phyloP scores from a whole-genome alignment of 1,140 invertebrate genomes.

The Drosophila takahashii region DNA sequence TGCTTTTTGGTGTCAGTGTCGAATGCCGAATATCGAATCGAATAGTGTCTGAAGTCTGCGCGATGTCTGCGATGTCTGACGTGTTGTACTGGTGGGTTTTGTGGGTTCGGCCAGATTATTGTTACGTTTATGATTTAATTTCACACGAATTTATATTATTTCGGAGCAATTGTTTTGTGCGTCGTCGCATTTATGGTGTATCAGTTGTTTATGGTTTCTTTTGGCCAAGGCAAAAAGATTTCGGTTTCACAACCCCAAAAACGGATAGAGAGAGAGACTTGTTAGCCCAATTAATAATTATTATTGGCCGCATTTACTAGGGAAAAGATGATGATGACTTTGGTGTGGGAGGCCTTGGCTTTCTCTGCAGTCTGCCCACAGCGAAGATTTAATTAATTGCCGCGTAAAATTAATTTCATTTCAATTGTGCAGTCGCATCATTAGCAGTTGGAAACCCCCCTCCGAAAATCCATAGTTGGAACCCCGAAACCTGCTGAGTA shows the following conservation, averaged over 20 bases:
- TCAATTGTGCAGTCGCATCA: slow-evolving; percentile 77
- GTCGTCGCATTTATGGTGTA: slow-evolving; percentile 67
- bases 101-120: slow-evolving; percentile 64
- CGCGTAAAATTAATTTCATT: slow-evolving; percentile 78
- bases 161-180: slow-evolving; percentile 73
- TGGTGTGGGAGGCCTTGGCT: slow-evolving; percentile 68
- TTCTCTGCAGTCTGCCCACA: slow-evolving; percentile 66
- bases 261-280: slow-evolving; percentile 28
- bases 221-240: slow-evolving; percentile 32
- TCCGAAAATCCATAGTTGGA: not conserved
- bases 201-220: slow-evolving; percentile 51
- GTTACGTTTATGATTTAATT: slow-evolving; percentile 59
- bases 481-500: slow-evolving; percentile 74
- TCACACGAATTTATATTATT: slow-evolving; percentile 66
- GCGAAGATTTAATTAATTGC: slow-evolving; percentile 73
- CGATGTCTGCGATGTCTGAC: slow-evolving; percentile 41
- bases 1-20: slow-evolving; percentile 71
- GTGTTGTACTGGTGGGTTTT: slow-evolving; percentile 51
- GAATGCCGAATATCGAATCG: slow-evolving; percentile 58
- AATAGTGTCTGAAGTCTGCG: slow-evolving; percentile 27
- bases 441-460: slow-evolving; percentile 50
- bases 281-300: slow-evolving; percentile 73
- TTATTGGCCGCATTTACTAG: not conserved
- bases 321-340: not conserved
- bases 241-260: slow-evolving; percentile 65